Conservation (phyloP, 2,113 vertebrate species). For the Platysteira castanea region DNA sequence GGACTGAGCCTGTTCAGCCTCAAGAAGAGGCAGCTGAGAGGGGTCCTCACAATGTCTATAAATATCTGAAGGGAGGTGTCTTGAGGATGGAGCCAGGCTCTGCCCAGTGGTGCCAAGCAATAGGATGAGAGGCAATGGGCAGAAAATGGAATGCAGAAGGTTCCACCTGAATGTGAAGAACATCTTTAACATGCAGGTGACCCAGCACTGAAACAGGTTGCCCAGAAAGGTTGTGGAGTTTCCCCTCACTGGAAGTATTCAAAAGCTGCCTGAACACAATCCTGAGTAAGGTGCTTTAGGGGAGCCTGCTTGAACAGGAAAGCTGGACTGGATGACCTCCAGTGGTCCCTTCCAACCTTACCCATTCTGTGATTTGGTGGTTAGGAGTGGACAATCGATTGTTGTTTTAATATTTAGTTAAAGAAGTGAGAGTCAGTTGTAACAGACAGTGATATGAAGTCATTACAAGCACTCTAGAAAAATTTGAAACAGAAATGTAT, state of each 20-base stretch:
- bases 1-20: not conserved
- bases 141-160: not conserved
- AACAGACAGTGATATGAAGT: not conserved
- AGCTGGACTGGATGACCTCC: not conserved
- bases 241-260: not conserved
- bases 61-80: not conserved
- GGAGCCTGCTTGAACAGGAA: not conserved
- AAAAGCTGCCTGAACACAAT: not conserved
- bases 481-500: not conserved
- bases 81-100: not conserved
- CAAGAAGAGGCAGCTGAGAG: not conserved
- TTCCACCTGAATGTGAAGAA: not conserved
- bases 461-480: not conserved
- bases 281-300: not conserved
- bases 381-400: not conserved
- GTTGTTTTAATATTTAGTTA: not conserved
- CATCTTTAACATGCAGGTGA: not conserved
- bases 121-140: not conserved
- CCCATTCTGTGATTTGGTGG: not conserved
- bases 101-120: not conserved
- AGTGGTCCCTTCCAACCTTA: not conserved
- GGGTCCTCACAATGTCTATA: not conserved
- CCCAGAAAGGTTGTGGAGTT: not conserved
- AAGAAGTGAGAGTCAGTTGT: not conserved
- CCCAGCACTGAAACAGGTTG: not conserved